Percentiles rank a stretch among this genome's conserved stretches.
phyloP scores from a whole-genome alignment of 1,140 invertebrate genomes.

The Brachionus manjavacas region DNA sequence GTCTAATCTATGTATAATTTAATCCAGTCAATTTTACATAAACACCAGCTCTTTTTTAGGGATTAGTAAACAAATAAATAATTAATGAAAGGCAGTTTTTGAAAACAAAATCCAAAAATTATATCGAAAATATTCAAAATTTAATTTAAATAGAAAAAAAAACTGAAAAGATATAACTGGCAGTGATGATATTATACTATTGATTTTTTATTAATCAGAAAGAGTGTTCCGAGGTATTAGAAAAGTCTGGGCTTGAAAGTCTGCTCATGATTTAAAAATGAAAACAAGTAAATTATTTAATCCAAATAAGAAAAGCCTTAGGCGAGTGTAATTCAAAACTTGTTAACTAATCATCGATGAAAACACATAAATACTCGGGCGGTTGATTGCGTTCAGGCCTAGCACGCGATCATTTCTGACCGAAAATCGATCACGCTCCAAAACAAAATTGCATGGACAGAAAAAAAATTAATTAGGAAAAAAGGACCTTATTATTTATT shows the following conservation, averaged over 20 bases:
- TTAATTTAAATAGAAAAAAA: not conserved
- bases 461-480: constrained; percentile 1
- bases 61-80: not conserved
- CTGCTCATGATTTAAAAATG: not conserved
- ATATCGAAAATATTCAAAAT: not conserved
- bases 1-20: not conserved
- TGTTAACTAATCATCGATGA: constrained; percentile 13
- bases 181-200: not conserved
- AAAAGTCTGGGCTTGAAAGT: not conserved
- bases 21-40: not conserved
- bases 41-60: not conserved
- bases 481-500: constrained; percentile 9
- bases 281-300: constrained; percentile 7
- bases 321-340: not conserved
- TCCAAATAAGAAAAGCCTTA: not conserved
- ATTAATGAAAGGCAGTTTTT: not conserved
- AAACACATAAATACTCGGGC: not conserved
- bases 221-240: not conserved
- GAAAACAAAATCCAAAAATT: not conserved
- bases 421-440: not conserved
- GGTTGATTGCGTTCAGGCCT: not conserved
- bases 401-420: not conserved
- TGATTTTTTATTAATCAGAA: constrained; percentile 13
- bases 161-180: not conserved
- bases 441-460: not conserved